These are phyloP conservation scores for Eptesicus fuscus DNA, from an alignment of 2,113 vertebrate genomes.

Conservation along the genomic window DNA sequence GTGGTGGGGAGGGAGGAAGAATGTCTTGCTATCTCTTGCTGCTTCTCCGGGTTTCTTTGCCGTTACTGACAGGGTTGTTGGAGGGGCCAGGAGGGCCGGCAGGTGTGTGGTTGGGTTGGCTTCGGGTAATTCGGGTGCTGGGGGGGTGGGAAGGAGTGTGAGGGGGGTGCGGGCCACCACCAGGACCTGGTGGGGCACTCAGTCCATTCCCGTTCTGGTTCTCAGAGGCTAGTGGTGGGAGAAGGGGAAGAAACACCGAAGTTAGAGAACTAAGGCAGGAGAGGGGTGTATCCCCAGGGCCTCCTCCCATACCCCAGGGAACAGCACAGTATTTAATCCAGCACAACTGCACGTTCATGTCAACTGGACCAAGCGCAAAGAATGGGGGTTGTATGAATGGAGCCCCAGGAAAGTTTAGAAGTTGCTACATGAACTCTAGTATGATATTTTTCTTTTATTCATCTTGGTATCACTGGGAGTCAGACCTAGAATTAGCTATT, in stretches of 20 bases:
- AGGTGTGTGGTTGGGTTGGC: conserved; percentile 78
- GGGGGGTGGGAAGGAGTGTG: conserved; percentile 71
- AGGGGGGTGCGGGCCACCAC: conserved; percentile 64
- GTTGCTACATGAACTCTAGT: neutral
- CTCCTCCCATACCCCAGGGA: neutral
- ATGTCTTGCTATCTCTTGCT: conserved; percentile 83
- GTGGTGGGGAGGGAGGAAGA: neutral
- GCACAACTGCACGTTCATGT: neutral
- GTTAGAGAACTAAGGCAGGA: neutral
- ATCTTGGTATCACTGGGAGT: neutral
- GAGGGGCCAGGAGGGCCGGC: conserved; percentile 66
- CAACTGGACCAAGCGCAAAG: neutral
- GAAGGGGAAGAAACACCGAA: conserved; percentile 53
- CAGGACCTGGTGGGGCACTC: conserved; percentile 67
- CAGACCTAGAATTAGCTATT: neutral
- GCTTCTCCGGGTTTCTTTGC: conserved; percentile 86
- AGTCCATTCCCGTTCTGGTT: conserved; percentile 84
- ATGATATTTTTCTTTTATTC: neutral
- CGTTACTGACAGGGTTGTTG: conserved; percentile 81
- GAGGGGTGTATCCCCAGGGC: neutral
- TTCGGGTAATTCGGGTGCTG: conserved; percentile 80
- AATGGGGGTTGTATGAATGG: neutral
- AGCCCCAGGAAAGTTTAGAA: neutral
- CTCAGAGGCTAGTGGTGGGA: conserved; percentile 75
- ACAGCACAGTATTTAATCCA: neutral